These are phyloP conservation scores for Donacobius atricapilla DNA, from an alignment of 2,113 vertebrate genomes.

Conservation along the genomic window DNA sequence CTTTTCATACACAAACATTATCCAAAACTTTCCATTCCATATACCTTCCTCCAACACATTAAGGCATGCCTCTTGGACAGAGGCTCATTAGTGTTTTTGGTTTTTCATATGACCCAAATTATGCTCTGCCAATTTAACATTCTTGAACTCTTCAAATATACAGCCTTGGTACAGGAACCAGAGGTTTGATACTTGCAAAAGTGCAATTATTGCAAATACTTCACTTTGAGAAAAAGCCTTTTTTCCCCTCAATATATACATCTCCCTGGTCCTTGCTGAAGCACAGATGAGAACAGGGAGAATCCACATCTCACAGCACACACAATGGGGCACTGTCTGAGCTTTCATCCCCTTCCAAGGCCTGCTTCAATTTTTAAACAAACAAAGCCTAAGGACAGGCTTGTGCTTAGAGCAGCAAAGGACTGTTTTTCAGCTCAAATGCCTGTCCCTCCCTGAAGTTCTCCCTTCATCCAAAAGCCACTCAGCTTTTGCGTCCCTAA, in stretches of 20 bases:
- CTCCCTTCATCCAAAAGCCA: neutral
- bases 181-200: neutral
- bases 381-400: constrained; percentile 2
- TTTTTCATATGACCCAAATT: neutral
- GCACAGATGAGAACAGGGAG: neutral
- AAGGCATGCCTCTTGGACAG: neutral
- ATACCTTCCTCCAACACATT: neutral
- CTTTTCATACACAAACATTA: neutral
- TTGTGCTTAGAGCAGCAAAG: neutral
- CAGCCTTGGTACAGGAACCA: neutral
- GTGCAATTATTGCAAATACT: neutral
- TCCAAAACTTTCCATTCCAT: neutral
- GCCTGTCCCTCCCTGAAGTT: neutral
- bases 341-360: neutral
- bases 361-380: neutral
- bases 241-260: neutral
- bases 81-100: neutral
- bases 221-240: neutral
- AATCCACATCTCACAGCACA: neutral
- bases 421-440: neutral
- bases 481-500: neutral
- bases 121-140: neutral
- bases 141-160: neutral
- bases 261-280: neutral
- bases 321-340: neutral